A percentile compares a stretch with the other conserved stretches of the same genome.
These are phyloP conservation scores for Pagrus major DNA, from an alignment of 2,113 vertebrate species.

Conservation along the genomic window DNA sequence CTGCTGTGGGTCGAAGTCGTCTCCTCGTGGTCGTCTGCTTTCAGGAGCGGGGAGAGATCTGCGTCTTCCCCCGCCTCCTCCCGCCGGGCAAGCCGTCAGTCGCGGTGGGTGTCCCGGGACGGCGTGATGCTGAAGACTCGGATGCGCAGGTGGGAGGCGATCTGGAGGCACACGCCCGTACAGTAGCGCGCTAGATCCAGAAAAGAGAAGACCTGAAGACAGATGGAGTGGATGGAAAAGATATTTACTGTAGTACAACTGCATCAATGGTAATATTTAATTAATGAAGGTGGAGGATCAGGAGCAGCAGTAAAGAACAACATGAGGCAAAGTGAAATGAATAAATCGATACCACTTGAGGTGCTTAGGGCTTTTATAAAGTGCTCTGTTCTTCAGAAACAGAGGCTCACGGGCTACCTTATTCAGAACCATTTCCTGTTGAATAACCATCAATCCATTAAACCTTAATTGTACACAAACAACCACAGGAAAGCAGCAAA, in stretches of 20 bases:
- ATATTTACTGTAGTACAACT: not conserved
- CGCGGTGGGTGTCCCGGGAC: slow-evolving; percentile 87
- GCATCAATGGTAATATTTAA: not conserved
- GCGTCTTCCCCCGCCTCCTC: slow-evolving; percentile 86
- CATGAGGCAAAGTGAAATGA: no score
- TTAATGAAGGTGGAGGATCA: not conserved
- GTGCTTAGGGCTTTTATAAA: no score
- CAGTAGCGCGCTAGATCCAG: slow-evolving; percentile 94
- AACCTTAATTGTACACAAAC: no score
- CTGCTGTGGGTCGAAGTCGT: slow-evolving; percentile 72
- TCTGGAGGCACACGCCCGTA: slow-evolving; percentile 93
- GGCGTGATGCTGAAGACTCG: slow-evolving; percentile 93
- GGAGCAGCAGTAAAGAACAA: not conserved
- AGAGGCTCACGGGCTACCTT: no score
- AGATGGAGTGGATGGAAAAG: not conserved
- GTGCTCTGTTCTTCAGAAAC: no score
- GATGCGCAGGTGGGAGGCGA: slow-evolving; percentile 94
- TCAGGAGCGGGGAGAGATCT: slow-evolving; percentile 79
- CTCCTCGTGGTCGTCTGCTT: slow-evolving; percentile 76
- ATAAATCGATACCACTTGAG: no score
- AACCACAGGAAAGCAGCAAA: not conserved
- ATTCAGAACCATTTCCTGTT: no score
- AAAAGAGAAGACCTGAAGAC: slow-evolving; percentile 88
- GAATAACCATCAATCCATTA: no score
- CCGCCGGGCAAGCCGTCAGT: slow-evolving; percentile 92